Evolutionary conservation across 1,140 invertebrate species (phyloP), one percentile per base, ranked within the genome.

Genomic region (Drepana arcuata): DNA sequence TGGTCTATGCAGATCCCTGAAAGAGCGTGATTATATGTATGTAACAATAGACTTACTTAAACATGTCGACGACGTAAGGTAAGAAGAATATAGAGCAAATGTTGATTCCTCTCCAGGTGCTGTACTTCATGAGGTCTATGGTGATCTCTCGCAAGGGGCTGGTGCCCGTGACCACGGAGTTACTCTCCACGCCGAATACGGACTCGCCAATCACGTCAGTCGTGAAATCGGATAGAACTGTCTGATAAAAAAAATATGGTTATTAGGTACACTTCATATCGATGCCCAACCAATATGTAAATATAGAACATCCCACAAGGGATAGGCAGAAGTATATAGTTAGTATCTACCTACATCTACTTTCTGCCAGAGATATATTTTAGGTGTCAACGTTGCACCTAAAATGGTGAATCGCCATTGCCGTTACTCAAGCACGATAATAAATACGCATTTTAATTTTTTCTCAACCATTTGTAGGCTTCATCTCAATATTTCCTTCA

Each of bases 141-240:
- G 67, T 71, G 34, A 74, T 30, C 2, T 25, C 12, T 7, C 67
- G 33, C 5, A 74, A 14, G 0, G 48, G 41, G 7, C 54, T 50
- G 2, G 48, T 33, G 0, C 53, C 52, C 1, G 51, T 56, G 0
- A 48, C 35, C 2, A 57, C 66, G 1, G 71, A 54, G n/a, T 69
- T 37, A 23, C 58, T 53, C 13, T 85, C 56, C 5, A 89, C 45
- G 0, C 87, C 88, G 56, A 89, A 89, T 0, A 84, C 84, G 15
- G 75, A 75, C 0, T 79, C 79, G 0, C 82, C 86, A 25, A 88
- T 86, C 1, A 87, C 66, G 36, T 88, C 86, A 0, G 83, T 86
- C 0, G 85, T 74, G 34, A 71, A 88, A 30, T 84, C 75, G 0
- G 60, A 56, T 14, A 80, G 58, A 2, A 85, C n/a, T 14, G 66